Evolutionary conservation across 2,888 invertebrate species (phyloP), one percentile per base, ranked within the genome.

Genomic region (Drosophila algonquin): DNA sequence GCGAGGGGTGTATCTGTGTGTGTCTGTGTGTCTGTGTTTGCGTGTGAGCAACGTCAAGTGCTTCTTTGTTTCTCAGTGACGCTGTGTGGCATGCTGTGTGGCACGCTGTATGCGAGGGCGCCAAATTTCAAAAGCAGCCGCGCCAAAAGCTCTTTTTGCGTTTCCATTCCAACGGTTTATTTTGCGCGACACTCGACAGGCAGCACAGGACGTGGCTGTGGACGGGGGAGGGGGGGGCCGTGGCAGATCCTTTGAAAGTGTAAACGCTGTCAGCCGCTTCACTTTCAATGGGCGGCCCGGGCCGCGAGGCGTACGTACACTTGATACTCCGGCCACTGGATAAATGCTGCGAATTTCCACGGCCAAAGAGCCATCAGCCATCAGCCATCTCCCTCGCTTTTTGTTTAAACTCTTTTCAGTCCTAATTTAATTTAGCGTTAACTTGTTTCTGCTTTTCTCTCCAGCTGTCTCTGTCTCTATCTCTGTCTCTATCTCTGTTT

Each of bases 111-210:
- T 35, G 65, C 63, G 57, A 68, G 78, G 87, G 85, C 85, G 85
- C 85, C 89, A 86, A 87, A 87, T 89, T 89, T 87, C 89, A 89
- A 84, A 85, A 83, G 89, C 81, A 75, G 69, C 69, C 65, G 69
- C 70, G 73, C 67, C 69, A 74, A 89, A 89, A 57, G 81, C 81
- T 81, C 77, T 73, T 85, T 65, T 81, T 83, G 61, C 73, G 40
- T 40, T 40, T 40, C 40, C 40, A 40, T 76, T 51, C 44, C 65
- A 77, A 83, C 84, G 87, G 81, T 86, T 86, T 82, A 80, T 84
- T 83, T 83, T 75, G 64, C 75, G 67, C 69, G 75, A 56, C 72
- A 79, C 83, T 86, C 69, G 69, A 79, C 54, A 40, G 40, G 40
- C 35, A 63, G 57, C 35, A 10, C 21, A 21, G 10, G 27, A 27